Evolutionary conservation across 2,888 invertebrate genomes (phyloP), one percentile per base, ranked within the genome.

Genomic region (Dasypogon diadema): DNA sequence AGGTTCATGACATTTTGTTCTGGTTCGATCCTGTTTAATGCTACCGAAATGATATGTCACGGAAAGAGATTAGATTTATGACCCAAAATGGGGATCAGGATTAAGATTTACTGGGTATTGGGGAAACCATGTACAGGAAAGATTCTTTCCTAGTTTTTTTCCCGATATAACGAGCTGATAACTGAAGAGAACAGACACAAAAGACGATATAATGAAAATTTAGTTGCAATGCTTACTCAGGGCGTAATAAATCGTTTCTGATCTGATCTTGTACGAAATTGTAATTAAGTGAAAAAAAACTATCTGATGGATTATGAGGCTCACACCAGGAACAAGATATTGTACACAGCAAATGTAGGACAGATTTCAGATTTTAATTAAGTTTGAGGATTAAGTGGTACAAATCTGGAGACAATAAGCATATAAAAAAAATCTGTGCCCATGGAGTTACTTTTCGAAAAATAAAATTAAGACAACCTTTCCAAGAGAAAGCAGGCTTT

Each of bases 1-100:
- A 65, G 48, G 65, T 65, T 65, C 65, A 48, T 65, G 65, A 46
- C 65, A 65, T 65, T 65, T 46, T 65, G 65, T 24, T 65, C 46
- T 42, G n/a, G 37, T 37, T 21, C 37, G 42, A 63, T 42, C 63
- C 10, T 37, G 14, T 63, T 63, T 63, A 63, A 42, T 63, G 42
- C 42, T 21, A 2, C 65, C 65, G 24, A 18, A 65, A 65, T 65
- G 46, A 65, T 65, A 37, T 65, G 65, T 65, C 65, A 65, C 46
- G 65, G 16, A 60, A 48, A 37, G 48, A 65, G 21, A 65, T 42
- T 65, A 48, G 65, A 65, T 65, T 65, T 65, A 65, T 46, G 65
- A 65, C 37, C 65, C 12, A 48, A 18, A 65, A 48, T 46, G 16
- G 46, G 46, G 12, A 12, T 4, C 37, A n/a, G 37, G 46, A 65